Base-by-base conservation (phyloP, 2,888 invertebrate species). In the Bellardia bayeri region DNA sequence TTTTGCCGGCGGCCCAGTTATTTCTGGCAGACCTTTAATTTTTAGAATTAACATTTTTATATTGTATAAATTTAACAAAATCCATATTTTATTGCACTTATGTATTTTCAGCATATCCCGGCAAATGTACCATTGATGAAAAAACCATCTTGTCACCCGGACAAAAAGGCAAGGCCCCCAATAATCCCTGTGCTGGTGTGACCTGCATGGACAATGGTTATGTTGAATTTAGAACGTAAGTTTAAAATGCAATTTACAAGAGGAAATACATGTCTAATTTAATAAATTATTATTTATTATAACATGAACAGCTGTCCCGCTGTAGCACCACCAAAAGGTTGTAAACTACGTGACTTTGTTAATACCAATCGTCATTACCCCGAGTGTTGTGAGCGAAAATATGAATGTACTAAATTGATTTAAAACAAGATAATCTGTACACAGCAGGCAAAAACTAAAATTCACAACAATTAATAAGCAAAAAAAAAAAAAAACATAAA, bases 301-400 rank as follows among this genome's bases (percentile, higher is more conserved):
- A 58, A 54, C 40, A 49, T 72, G 71, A 9, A 37, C 54, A 90
- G 90, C 9, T 92, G 92, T 79, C 6, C 72, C 2, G 90, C 92
- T 3, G 90, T 90, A 33, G 90, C 92, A 7, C 91, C 91, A 71
- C 92, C 91, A 30, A 91, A 90, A 86, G 92, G 92, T 75, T 92
- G 92, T 89, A 92, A 91, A 88, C 86, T 82, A 86, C 92, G 92
- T 33, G 91, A 92, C 75, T 92, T 93, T 86, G 90, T 90, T 56
- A 90, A 93, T 88, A 90, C 82, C n/a, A 90, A 92, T 30, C 92
- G 91, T 42, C 11, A 23, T 1, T 92, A 76, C 84, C 92, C 92
- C 5, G 90, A 76, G 0, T 92, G 92, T 88, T 92, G 92, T 80
- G 91, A 93, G 79, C 92, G 92, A 14, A 6, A 66, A 37, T 90